Evolutionary conservation across 2,888 invertebrate species (phyloP), one percentile per base, ranked within the genome.

Genomic region (Drepana falcataria): DNA sequence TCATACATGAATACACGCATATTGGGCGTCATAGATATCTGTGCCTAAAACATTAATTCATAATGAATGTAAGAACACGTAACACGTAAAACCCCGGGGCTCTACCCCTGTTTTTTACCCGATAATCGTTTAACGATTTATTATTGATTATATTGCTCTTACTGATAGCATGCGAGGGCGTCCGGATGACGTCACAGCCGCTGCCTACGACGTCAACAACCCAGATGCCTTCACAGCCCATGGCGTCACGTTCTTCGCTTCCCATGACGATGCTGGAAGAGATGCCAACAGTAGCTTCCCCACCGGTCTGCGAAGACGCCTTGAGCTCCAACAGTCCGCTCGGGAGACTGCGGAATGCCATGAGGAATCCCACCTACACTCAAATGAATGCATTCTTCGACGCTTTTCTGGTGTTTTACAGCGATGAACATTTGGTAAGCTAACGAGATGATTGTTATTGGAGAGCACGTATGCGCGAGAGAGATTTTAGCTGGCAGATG

Each of bases 371-470:
- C 2, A 71, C 66, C 51, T 85, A 82, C 58, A 83, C 87, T n/a
- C 83, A 83, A 59, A 80, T 81, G 75, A 83, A 77, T 49, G 71
- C 81, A 0, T 72, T 74, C 54, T 79, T 95, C 5, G 93, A 96
- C 69, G 97, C 95, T 0, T 96, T 95, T 68, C 92, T 97, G 54
- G 86, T 97, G 53, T 95, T 96, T 52, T 94, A 94, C 53, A 94
- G 93, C 58, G 97, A 97, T 76, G 96, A 95, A 70, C 97, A 97
- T 87, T 94, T 95, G 93, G 95, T 95, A 82, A 69, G 73, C 56
- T 44, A 0, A 35, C 1, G 21, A 21, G 21, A 21, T 21, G 21
- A 21, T 21, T 21, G 21, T 21, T 21, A 21, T 21, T 21, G 21
- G 21, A 21, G 21, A 21, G 21, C 21, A 21, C 21, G 21, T 21